phyloP scores from a whole-genome alignment of 2,797 vertebrate genomes.

The Gambelia wislizenii region DNA sequence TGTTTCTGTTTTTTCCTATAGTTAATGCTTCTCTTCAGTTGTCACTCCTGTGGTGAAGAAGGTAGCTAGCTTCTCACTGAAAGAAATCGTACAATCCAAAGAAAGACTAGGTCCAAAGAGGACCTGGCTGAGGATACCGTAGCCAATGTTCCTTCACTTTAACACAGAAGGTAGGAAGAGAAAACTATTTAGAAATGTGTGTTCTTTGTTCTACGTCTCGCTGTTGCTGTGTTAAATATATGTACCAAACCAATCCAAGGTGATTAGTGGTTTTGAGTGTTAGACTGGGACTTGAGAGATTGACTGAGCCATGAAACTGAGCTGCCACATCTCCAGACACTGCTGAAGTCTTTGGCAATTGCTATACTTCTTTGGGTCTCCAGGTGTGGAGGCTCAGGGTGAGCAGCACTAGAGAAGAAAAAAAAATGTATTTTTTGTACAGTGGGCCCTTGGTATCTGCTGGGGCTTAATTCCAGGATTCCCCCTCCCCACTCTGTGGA shows the following conservation, averaged over 20 bases:
- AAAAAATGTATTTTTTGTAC: no score
- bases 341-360: no score
- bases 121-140: background rate
- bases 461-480: no score
- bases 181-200: background rate
- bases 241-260: background rate
- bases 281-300: background rate
- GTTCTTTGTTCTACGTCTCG: background rate
- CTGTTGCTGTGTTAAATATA: background rate
- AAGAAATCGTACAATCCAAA: constrained; percentile 24
- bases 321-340: no score
- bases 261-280: background rate
- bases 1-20: constrained; percentile 14
- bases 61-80: constrained; percentile 9
- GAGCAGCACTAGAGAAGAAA: no score
- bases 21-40: background rate
- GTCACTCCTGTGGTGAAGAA: background rate
- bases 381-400: no score
- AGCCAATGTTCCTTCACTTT: background rate
- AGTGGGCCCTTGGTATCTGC: no score
- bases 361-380: no score
- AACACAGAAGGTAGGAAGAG: constrained; percentile 38
- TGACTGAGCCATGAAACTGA: background rate
- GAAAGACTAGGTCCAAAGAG: background rate
- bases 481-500: no score